Evolutionary conservation across 1,140 invertebrate species (phyloP).

Genomic region (Drosophila pectinifera): DNA sequence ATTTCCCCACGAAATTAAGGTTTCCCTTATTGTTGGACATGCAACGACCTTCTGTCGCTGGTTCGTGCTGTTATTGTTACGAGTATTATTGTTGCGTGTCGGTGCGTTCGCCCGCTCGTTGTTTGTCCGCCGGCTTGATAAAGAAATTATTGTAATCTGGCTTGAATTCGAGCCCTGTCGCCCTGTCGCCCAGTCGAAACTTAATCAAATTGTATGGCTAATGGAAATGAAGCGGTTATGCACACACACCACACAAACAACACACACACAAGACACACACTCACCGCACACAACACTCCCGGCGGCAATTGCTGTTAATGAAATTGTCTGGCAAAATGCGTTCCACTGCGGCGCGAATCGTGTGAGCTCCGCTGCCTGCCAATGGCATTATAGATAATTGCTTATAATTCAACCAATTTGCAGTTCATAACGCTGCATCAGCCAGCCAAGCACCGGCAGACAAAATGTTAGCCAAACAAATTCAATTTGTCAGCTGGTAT

Average conservation of each 20-base stretch:
- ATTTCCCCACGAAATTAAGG: slow-evolving; percentile 53
- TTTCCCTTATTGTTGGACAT: slow-evolving; percentile 51
- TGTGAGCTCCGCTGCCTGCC: slow-evolving; percentile 41
- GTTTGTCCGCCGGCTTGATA: slow-evolving; percentile 35
- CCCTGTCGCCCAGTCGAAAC: slow-evolving; percentile 35
- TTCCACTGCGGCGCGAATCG: slow-evolving; percentile 52
- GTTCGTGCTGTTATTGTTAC: slow-evolving; percentile 27
- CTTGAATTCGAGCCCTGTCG: slow-evolving; percentile 38
- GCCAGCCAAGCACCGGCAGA: slow-evolving; percentile 26
- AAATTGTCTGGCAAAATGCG: slow-evolving; percentile 71
- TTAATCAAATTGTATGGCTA: slow-evolving; percentile 71
- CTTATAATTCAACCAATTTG: slow-evolving; percentile 74
- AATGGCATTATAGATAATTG: slow-evolving; percentile 74
- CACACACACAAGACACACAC: no score
- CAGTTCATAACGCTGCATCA: slow-evolving; percentile 62
- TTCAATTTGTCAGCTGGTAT: slow-evolving; percentile 50
- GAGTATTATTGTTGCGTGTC: slow-evolving; percentile 41
- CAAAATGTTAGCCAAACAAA: slow-evolving; percentile 48
- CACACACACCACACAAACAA: slow-evolving; percentile 22
- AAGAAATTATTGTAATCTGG: slow-evolving; percentile 62
- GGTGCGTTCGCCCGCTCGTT: slow-evolving; percentile 24
- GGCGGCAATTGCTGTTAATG: slow-evolving; percentile 71
- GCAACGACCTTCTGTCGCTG: slow-evolving; percentile 36
- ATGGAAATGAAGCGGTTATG: slow-evolving; percentile 48
- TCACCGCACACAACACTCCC: slow-evolving; percentile 6